phyloP scores from a whole-genome alignment of 2,797 vertebrate genomes.

The Halcyon chelicuti region DNA sequence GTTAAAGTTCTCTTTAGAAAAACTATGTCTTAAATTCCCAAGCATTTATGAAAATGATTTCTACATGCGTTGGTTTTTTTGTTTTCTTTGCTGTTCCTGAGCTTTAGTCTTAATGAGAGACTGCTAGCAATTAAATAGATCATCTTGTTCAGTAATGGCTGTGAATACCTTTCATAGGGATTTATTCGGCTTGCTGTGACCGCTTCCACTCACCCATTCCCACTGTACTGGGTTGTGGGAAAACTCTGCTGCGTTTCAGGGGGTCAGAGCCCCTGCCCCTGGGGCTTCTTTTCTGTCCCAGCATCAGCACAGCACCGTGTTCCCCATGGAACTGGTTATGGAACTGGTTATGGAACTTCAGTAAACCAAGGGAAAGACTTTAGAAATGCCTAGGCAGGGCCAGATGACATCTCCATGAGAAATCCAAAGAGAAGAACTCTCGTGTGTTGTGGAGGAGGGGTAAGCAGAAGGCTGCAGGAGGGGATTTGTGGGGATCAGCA shows the following conservation, averaged over 20 bases:
- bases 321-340: neutral
- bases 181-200: neutral
- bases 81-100: neutral
- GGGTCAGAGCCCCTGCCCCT: neutral
- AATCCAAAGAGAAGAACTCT: neutral
- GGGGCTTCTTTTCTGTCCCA: neutral
- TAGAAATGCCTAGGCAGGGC: neutral
- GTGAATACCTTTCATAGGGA: neutral
- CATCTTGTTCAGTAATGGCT: neutral
- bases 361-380: neutral
- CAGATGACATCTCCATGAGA: neutral
- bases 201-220: neutral
- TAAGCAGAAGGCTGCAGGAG: neutral
- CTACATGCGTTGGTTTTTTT: neutral
- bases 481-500: neutral
- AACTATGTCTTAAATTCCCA: neutral
- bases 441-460: neutral
- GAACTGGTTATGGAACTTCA: neutral
- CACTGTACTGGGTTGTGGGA: accelerated
- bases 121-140: constrained; percentile 10
- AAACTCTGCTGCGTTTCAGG: neutral
- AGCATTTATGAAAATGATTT: neutral
- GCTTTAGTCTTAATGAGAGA: neutral
- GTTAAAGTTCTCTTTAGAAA: neutral
- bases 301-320: accelerated